phyloP scores from a whole-genome alignment of 2,113 vertebrate genomes.

The Erpornis zantholeuca region DNA sequence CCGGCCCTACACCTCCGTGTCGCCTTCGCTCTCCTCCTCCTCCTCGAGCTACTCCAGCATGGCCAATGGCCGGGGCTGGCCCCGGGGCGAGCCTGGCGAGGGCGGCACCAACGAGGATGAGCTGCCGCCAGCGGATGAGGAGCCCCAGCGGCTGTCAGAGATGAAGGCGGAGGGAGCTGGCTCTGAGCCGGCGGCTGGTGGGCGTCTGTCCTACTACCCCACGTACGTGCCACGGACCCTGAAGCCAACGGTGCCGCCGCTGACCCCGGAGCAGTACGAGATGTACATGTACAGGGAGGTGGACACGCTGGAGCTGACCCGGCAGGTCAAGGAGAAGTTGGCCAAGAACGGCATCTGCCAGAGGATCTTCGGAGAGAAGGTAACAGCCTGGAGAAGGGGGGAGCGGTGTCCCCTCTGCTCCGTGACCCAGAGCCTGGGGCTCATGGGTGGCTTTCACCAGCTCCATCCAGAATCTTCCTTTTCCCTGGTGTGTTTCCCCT shows the following conservation, averaged over 20 bases:
- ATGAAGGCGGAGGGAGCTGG: slow-evolving; percentile 81
- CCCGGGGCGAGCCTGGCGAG: slow-evolving; percentile 77
- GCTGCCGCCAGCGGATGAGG: slow-evolving; percentile 74
- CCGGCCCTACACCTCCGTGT: slow-evolving; percentile 85
- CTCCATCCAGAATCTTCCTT: background rate
- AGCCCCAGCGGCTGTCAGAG: slow-evolving; percentile 76
- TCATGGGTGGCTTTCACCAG: background rate
- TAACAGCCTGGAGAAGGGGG: slow-evolving; percentile 17
- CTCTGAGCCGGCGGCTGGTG: slow-evolving; percentile 54
- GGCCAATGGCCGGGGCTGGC: slow-evolving; percentile 80
- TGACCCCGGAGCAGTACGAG: slow-evolving; percentile 97
- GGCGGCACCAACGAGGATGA: slow-evolving; percentile 80
- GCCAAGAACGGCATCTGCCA: slow-evolving; percentile 99
- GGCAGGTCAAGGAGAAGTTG: slow-evolving; percentile 98
- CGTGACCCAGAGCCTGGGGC: accelerated
- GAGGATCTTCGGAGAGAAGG: slow-evolving; percentile 99
- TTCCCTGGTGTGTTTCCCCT: background rate
- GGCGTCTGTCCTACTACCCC: slow-evolving; percentile 86
- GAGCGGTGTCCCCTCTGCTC: background rate
- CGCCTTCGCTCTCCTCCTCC: slow-evolving; percentile 90
- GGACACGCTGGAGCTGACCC: slow-evolving; percentile 93
- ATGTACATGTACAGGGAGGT: slow-evolving; percentile 99
- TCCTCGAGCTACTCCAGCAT: slow-evolving; percentile 85
- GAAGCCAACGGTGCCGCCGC: slow-evolving; percentile 91
- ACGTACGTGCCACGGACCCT: slow-evolving; percentile 89